Conservation (phyloP, 2,888 invertebrate genomes). For the Ormyrus nitidulus region DNA sequence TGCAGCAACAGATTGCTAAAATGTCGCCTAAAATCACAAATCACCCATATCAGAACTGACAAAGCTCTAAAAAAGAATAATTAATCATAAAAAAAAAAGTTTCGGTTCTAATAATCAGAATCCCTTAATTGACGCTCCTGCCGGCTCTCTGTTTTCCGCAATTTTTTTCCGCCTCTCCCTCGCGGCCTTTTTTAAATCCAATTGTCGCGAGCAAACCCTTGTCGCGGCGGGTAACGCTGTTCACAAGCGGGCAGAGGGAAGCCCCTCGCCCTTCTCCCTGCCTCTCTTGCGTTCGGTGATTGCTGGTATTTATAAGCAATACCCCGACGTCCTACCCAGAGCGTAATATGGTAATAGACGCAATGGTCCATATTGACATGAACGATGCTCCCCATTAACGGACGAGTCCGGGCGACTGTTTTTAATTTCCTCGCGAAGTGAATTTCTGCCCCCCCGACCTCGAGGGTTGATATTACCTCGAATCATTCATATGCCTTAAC, state of each 20-base stretch:
- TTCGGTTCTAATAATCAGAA: constrained; percentile 31
- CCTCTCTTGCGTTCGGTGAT: constrained; percentile 67
- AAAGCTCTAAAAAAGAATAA: no score
- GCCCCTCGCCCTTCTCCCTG: constrained; percentile 8
- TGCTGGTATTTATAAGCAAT: constrained; percentile 75
- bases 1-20: no score
- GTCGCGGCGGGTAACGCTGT: constrained; percentile 1
- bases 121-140: constrained; percentile 39
- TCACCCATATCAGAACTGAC: no score
- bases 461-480: constrained; percentile 74
- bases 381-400: constrained; percentile 75
- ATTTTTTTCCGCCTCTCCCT: constrained; percentile 35
- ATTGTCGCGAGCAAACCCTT: constrained; percentile 47
- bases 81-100: constrained; percentile 6
- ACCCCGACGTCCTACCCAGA: constrained; percentile 65
- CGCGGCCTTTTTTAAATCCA: constrained; percentile 50
- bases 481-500: constrained; percentile 70
- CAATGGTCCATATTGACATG: constrained; percentile 76
- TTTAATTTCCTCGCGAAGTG: constrained; percentile 75
- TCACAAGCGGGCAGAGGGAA: neutral
- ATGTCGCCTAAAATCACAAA: no score
- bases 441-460: constrained; percentile 66
- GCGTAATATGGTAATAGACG: constrained; percentile 75
- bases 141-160: neutral
- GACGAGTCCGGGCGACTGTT: constrained; percentile 72